phyloP scores from a whole-genome alignment of 2,888 invertebrate species.

The Nebria salina region DNA sequence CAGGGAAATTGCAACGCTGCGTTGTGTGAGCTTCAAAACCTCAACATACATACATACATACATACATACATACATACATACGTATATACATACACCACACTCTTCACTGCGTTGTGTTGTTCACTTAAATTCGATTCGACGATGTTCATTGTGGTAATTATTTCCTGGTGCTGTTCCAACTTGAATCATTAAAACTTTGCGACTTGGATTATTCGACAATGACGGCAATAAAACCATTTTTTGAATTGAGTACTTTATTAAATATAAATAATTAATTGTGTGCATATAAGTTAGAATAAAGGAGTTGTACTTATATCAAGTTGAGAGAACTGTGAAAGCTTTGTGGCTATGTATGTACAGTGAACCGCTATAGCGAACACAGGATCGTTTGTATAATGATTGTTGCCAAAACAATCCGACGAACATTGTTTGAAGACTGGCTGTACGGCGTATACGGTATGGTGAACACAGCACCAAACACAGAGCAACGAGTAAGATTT shows the following conservation, averaged over 20 bases:
- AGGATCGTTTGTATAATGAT: slow-evolving; percentile 42
- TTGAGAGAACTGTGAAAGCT: neutral
- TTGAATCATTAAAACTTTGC: slow-evolving; percentile 24
- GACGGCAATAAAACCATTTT: too few relatives aligned
- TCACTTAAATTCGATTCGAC: neutral
- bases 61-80: too few relatives aligned
- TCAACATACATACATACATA: neutral
- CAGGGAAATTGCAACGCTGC: neutral
- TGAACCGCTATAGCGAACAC: neutral
- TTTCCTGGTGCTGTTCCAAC: neutral
- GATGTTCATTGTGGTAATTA: neutral
- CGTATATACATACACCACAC: too few relatives aligned
- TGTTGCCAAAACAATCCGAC: slow-evolving; percentile 44
- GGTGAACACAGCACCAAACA: slow-evolving; percentile 24
- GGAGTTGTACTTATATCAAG: neutral
- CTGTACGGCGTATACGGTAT: slow-evolving; percentile 21
- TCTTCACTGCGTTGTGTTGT: too few relatives aligned
- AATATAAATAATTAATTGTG: too few relatives aligned
- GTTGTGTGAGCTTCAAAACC: neutral
- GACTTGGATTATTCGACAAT: neutral
- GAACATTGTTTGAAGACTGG: slow-evolving; percentile 42
- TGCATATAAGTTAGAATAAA: too few relatives aligned
- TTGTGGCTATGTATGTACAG: neutral
- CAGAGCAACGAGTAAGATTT: slow-evolving; percentile 8
- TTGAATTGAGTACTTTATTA: too few relatives aligned